phyloP scores from a whole-genome alignment of 2,888 invertebrate species.

The Nowickia ferox region DNA sequence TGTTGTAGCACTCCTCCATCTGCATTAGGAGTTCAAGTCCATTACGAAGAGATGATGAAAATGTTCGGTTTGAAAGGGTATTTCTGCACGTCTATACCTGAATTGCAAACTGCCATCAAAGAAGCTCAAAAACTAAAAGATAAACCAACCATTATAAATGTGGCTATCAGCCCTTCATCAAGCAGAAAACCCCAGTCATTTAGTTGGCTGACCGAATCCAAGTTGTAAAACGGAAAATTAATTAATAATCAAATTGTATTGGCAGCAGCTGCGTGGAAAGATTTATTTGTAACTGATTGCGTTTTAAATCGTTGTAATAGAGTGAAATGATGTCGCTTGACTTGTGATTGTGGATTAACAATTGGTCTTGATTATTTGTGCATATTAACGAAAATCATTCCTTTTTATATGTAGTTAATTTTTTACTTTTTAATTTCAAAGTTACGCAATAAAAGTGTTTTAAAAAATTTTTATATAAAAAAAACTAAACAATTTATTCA shows the following conservation, averaged over 20 bases:
- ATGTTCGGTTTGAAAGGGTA: slow-evolving; percentile 93
- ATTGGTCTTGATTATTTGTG: slow-evolving; percentile 14
- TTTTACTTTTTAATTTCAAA: slow-evolving; percentile 66
- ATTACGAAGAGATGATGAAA: slow-evolving; percentile 95
- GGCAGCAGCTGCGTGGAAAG: slow-evolving; percentile 7
- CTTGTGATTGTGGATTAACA: slow-evolving; percentile 42
- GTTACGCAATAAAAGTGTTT: slow-evolving; percentile 71
- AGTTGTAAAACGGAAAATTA: slow-evolving; percentile 85
- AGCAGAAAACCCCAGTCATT: slow-evolving; percentile 96
- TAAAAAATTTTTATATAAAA: slow-evolving; percentile 49
- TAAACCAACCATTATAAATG: slow-evolving; percentile 94
- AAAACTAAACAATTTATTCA: slow-evolving; percentile 74
- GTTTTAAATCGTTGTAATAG: slow-evolving; percentile 26
- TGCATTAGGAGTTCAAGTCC: slow-evolving; percentile 89
- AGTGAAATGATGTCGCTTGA: slow-evolving; percentile 19
- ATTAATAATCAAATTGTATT: background rate
- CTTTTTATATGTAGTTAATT: slow-evolving; percentile 52
- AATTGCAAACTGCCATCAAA: slow-evolving; percentile 89
- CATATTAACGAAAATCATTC: slow-evolving; percentile 56
- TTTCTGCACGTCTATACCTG: slow-evolving; percentile 90
- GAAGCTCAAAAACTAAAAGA: slow-evolving; percentile 88
- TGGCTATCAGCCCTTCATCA: slow-evolving; percentile 93
- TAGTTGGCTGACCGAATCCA: slow-evolving; percentile 96
- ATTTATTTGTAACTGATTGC: slow-evolving; percentile 3
- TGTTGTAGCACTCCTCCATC: slow-evolving; percentile 91